Evolutionary conservation across 1,140 invertebrate species (phyloP).

Genomic region (Caenorhabditis brenneri): DNA sequence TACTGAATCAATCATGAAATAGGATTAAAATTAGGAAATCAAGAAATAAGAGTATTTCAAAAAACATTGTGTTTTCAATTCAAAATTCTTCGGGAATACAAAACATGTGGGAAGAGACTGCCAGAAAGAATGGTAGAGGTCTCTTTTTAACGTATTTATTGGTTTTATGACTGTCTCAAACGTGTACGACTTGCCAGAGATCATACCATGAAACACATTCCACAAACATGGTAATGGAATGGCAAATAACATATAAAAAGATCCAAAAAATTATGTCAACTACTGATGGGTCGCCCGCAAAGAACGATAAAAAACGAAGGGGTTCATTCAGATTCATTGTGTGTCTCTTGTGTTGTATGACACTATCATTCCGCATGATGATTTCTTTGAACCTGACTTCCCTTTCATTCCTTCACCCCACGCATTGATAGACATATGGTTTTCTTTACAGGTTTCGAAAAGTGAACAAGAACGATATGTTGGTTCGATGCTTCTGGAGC

Average conservation of each 20-base stretch:
- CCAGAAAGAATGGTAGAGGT: background rate
- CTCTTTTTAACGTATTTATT: background rate
- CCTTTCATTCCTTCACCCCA: background rate
- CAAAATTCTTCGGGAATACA: background rate
- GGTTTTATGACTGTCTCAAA: background rate
- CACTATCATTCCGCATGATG: background rate
- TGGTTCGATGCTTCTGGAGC: constrained; percentile 80
- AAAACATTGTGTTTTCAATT: too few relatives aligned
- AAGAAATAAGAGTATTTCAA: too few relatives aligned
- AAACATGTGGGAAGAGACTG: background rate
- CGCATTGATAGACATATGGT: background rate
- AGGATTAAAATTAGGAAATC: background rate
- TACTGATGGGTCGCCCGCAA: background rate
- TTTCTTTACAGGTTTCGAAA: background rate
- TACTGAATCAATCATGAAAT: background rate
- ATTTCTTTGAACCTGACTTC: constrained; percentile 37
- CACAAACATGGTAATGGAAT: constrained; percentile 34
- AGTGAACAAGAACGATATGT: constrained; percentile 70
- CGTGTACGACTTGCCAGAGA: background rate
- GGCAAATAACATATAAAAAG: constrained; percentile 31
- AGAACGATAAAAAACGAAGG: background rate
- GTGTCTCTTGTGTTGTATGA: background rate
- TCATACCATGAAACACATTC: constrained; percentile 15
- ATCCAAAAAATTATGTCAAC: constrained; percentile 33
- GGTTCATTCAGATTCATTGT: constrained; percentile 33